Percentiles rank a stretch among this genome's conserved stretches.
phyloP scores from a whole-genome alignment of 2,797 vertebrate species.

The Galago senegalensis region DNA sequence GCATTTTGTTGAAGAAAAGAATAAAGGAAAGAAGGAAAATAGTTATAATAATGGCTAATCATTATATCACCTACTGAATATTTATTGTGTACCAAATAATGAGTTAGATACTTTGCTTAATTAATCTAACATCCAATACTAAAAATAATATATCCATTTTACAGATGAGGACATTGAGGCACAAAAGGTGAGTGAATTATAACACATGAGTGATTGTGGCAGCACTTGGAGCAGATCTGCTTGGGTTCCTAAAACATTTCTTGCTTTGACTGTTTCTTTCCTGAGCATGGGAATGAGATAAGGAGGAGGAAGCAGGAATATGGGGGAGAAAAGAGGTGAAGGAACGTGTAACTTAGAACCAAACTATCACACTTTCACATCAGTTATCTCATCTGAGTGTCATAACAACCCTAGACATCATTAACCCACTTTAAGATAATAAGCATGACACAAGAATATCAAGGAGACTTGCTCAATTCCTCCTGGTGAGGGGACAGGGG shows the following conservation, averaged over 20 bases:
- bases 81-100: background rate
- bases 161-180: background rate
- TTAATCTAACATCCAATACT: background rate
- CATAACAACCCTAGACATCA: background rate
- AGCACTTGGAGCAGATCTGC: background rate
- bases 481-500: no score
- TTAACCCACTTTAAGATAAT: background rate
- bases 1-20: background rate
- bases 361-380: background rate
- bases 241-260: constrained; percentile 16
- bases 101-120: background rate
- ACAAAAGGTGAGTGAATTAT: background rate
- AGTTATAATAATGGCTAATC: background rate
- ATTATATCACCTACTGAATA: background rate
- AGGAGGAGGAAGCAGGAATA: background rate
- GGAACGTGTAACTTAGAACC: background rate
- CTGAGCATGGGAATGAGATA: background rate
- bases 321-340: background rate
- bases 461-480: background rate
- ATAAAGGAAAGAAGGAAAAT: constrained; percentile 11
- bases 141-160: constrained; percentile 23
- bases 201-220: background rate
- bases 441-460: background rate
- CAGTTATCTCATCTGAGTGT: background rate
- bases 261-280: constrained; percentile 16